phyloP scores from a whole-genome alignment of 1,140 invertebrate species.

The Galleria mellonella region DNA sequence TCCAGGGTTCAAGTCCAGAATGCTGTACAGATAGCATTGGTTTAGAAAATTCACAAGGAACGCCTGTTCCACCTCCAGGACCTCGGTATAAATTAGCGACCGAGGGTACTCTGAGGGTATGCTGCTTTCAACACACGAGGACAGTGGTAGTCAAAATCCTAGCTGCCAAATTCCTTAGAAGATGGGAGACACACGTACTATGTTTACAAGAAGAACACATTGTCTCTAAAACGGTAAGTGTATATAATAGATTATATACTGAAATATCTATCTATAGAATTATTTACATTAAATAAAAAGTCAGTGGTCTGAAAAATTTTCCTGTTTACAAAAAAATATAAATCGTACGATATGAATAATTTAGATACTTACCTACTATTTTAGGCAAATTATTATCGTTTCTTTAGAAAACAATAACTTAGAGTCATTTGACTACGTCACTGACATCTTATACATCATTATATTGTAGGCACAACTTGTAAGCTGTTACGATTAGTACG shows the following conservation, averaged over 20 bases:
- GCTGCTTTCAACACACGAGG: conserved; percentile 85
- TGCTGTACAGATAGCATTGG: conserved; percentile 57
- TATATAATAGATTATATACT: too few relatives aligned
- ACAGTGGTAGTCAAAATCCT: conserved; percentile 89
- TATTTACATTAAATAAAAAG: background rate
- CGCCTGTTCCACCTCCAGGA: conserved; percentile 74
- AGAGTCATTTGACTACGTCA: background rate
- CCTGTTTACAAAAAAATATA: too few relatives aligned
- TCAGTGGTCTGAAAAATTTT: too few relatives aligned
- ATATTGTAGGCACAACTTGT: too few relatives aligned
- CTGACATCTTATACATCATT: background rate
- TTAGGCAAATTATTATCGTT: background rate
- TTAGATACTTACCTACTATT: background rate
- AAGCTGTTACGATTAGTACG: too few relatives aligned
- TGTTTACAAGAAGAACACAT: conserved; percentile 82
- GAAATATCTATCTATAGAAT: too few relatives aligned
- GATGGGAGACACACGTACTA: conserved; percentile 88
- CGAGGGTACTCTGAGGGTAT: conserved; percentile 86
- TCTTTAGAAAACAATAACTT: background rate
- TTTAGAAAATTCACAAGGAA: conserved; percentile 35
- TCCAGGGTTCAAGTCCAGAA: conserved; percentile 61
- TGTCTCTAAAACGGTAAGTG: conserved; percentile 84
- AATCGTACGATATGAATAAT: too few relatives aligned
- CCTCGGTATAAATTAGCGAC: conserved; percentile 84
- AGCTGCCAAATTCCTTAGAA: conserved; percentile 85